Base-by-base conservation (phyloP, 2,113 vertebrate genomes). In the Saimiri boliviensis region DNA sequence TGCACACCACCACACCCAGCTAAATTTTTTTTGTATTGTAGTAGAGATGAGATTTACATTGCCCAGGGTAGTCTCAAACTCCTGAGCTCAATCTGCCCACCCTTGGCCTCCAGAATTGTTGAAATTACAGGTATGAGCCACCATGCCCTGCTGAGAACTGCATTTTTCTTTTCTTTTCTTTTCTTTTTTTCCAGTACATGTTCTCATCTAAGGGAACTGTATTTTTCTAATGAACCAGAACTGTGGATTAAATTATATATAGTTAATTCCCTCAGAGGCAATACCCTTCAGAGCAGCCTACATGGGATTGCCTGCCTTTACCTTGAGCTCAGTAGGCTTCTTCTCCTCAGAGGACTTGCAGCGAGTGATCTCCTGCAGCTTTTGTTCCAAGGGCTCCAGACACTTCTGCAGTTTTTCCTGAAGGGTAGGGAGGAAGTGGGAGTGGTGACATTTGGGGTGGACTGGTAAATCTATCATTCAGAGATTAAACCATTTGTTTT, bases 291-390 rank as follows among this genome's bases (percentile, higher is more conserved):
- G 56, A 54, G 49, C 81, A 94, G 63, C 32, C 45, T 14, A 21
- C 49, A 56, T 5, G 27, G 40, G 52, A 52, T 3, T 4, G 42
- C 45, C 1, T 21, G 79, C 94, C 98, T 97, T 70, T 97, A 97
- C 98, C 98, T 98, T 98, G 93, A 98, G 97, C 76, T 98, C 99
- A 83, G 99, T 99, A 0, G 99, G 99, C 90, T 99, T 99, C 97
- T 99, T 99, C 47, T 99, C 99, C 95, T 99, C 99, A 2, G 88
- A 97, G 2, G 98, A 97, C 27, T 98, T 98, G 97, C 98, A 98
- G 74, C 73, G 71, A 45, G 89, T 95, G 0, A 98, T 96, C 3
- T 97, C 97, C 21, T 98, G 98, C 68, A 98, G 96, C 83, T 98
- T 98, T 86, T 89, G 97, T 73, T 98, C 98, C 88, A 98, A 92